Base-by-base conservation (phyloP, 1,140 invertebrate genomes). In the Globodera ellingtonae region DNA sequence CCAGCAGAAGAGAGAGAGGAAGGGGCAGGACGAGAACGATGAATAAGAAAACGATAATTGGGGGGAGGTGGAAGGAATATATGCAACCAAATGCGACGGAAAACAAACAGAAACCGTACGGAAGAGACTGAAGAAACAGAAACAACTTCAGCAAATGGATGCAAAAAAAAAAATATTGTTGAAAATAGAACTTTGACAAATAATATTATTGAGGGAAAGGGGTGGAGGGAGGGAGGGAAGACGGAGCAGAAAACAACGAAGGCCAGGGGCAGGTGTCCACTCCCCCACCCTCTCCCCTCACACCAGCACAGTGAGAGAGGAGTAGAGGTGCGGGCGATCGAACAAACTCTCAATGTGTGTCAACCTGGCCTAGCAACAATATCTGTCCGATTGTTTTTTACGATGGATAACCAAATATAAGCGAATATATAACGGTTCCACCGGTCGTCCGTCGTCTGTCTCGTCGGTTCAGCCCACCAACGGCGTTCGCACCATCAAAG, bases 401-500 rank as follows among this genome's bases (percentile, higher is more conserved):
- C 35, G 35, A 35, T 35, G 59, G 59, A 65, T 13, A 65, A 21
- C 13, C 13, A 65, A 65, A 21, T 13, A 65, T 13, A 65, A 65
- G n/a, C 59, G n/a, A 65, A 65, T 13, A 13, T 21, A 21, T 15
- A 21, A 65, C 59, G 35, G 35, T 35, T 35, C 35, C 35, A 35
- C 35, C 35, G 35, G 35, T 35, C 35, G 35, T 35, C 59, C 21
- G n/a, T 65, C 59, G 72, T 13, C 46, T 66, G n/a, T 76, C 24
- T 65, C 9, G 9, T 62, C 56, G 47, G 18, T n/a, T 66, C 56
- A 76, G 9, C n/a, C 48, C 46, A 52, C 10, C 35, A 65, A 7
- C 67, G 67, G 47, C 21, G 62, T 69, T 62, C 59, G 75, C 75
- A 80, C 71, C 24, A 84, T 82, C 66, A 70, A 72, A 15, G 78